phyloP scores from a whole-genome alignment of 2,888 invertebrate genomes.

The Lymantria dispar region DNA sequence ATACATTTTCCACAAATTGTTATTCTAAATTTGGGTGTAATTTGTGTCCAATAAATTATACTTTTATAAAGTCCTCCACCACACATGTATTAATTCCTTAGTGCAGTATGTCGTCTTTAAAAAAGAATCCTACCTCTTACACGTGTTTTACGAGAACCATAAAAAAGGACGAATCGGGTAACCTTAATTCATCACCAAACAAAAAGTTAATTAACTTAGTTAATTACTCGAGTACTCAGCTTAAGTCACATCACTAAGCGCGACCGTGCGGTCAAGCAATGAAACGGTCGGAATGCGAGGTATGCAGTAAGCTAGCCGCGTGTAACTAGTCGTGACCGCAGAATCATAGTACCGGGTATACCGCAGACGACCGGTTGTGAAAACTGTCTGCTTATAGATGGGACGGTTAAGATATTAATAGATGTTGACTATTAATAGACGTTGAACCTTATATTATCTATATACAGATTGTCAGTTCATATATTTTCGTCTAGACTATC shows the following conservation, averaged over 20 bases:
- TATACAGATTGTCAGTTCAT: neutral
- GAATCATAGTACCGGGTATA: conserved; percentile 14
- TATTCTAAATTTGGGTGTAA: too few relatives aligned
- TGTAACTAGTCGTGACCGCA: conserved; percentile 34
- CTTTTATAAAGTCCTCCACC: too few relatives aligned
- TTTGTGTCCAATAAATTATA: too few relatives aligned
- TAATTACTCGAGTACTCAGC: neutral
- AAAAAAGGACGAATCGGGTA: neutral
- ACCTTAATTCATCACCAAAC: neutral
- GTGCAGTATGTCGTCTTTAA: too few relatives aligned
- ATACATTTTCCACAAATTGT: too few relatives aligned
- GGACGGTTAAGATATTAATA: conserved; percentile 1
- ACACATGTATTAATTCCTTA: too few relatives aligned
- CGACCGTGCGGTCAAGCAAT: conserved; percentile 4
- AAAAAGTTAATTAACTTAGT: neutral
- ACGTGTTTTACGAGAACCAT: too few relatives aligned
- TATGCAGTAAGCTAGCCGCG: conserved; percentile 29
- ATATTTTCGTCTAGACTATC: too few relatives aligned
- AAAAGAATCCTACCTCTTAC: too few relatives aligned
- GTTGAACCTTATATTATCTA: neutral
- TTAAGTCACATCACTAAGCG: neutral
- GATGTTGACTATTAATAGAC: neutral
- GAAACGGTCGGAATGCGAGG: conserved; percentile 16
- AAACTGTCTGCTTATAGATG: conserved; percentile 6
- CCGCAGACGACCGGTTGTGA: conserved; percentile 15